Evolutionary conservation across 2,888 invertebrate species (phyloP).

Genomic region (Tipula vernalis): DNA sequence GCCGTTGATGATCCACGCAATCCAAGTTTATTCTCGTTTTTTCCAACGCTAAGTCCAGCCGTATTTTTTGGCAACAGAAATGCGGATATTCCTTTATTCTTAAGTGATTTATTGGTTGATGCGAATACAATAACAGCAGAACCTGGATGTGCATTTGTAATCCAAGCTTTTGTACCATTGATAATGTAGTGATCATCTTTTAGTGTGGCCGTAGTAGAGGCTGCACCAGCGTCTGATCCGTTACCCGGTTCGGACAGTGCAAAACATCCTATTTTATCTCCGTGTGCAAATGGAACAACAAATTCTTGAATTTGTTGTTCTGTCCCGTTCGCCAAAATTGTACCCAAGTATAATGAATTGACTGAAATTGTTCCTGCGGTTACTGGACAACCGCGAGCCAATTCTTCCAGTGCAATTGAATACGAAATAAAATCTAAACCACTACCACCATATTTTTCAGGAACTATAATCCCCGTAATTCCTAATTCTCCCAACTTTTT

Average conservation of each 20-base stretch:
- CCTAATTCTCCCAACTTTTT: slow-evolving; percentile 89
- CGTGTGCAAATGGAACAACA: slow-evolving; percentile 60
- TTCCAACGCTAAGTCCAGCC: slow-evolving; percentile 72
- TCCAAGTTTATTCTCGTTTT: slow-evolving; percentile 91
- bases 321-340: slow-evolving; percentile 65
- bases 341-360: slow-evolving; percentile 81
- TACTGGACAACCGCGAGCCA: slow-evolving; percentile 82
- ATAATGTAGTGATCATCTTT: slow-evolving; percentile 58
- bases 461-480: slow-evolving; percentile 68
- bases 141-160: slow-evolving; percentile 85
- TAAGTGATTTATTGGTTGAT: slow-evolving; percentile 71
- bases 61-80: slow-evolving; percentile 75
- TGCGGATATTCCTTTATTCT: slow-evolving; percentile 74
- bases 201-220: slow-evolving; percentile 68
- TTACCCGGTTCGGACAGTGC: slow-evolving; percentile 90
- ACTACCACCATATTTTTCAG: slow-evolving; percentile 75
- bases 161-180: slow-evolving; percentile 91
- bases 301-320: slow-evolving; percentile 67
- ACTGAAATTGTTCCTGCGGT: slow-evolving; percentile 92
- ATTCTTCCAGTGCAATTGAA: slow-evolving; percentile 88
- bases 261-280: slow-evolving; percentile 73
- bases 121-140: slow-evolving; percentile 76
- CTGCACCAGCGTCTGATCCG: slow-evolving; percentile 93
- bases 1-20: slow-evolving; percentile 76
- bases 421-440: slow-evolving; percentile 89